Base-by-base conservation (phyloP, 2,888 invertebrate species). In the Exocentrus adspersus region DNA sequence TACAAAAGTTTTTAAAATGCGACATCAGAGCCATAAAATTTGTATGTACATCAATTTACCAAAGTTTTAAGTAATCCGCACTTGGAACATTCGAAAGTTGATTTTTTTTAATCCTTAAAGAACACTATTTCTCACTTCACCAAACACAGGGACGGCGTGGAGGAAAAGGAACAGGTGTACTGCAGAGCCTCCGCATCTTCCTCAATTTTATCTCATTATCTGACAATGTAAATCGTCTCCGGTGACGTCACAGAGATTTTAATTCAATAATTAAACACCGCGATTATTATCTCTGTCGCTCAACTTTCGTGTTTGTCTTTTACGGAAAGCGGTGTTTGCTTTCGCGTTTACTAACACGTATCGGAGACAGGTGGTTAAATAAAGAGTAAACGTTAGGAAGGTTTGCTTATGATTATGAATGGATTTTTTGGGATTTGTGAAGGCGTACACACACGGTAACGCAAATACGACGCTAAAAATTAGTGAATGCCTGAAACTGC, bases 231-330 rank as follows among this genome's bases (percentile, higher is more conserved):
- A 50, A 59, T 59, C 30, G 41, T 28, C 41, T 21, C 28, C 42
- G 24, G 10, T 21, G 10, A 50, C 59, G 59, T 59, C 59, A 59
- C 50, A 41, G 19, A 50, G 41, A 41, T 50, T 59, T 59, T 50
- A 48, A 24, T 59, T 50, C 37, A 50, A 50, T 42, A 59, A 59
- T 17, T 30, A 54, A 54, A 45, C 45, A 46, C 32, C 20, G 19
- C 12, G 1, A 24, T 12, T n/a, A n/a, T n/a, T n/a, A n/a, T n/a
- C n/a, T 12, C 19, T 46, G 30, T n/a, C 51, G 32, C 32, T 51
- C 32, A 51, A 17, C 32, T n/a, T n/a, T 7, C 24, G 7, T 57
- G 17, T 57, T 57, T 57, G 56, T 14, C 12, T 57, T 46, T 7
- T 14, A 24, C 1, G 16, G 16, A 41, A n/a, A 37, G 41, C 9